A percentile compares a stretch with the other conserved stretches of the same genome.
Evolutionary conservation across 2,797 vertebrate genomes (phyloP).

Genomic region (Numenius phaeopus): DNA sequence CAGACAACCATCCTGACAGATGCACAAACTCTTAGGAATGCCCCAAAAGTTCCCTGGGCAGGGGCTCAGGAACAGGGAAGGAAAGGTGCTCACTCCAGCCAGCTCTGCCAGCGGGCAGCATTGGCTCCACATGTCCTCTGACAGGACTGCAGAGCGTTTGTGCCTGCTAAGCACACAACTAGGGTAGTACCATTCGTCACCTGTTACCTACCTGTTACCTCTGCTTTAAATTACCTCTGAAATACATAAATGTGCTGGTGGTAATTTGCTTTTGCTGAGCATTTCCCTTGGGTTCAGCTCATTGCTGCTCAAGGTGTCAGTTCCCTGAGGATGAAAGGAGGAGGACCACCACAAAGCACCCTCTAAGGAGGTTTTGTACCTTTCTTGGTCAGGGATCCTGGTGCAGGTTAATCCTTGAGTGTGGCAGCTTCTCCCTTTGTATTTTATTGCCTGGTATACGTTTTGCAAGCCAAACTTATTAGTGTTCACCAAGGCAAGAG

Average conservation of each 20-base stretch:
- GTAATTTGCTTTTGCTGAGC: neutral
- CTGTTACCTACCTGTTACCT: neutral
- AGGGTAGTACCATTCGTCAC: neutral
- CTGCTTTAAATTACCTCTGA: neutral
- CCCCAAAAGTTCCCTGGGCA: neutral
- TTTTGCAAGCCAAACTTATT: constrained; percentile 11
- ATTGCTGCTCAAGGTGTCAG: neutral
- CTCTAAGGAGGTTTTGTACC: neutral
- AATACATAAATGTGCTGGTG: neutral
- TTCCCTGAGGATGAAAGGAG: neutral
- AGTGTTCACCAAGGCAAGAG: neutral
- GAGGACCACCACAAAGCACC: neutral
- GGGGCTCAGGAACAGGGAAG: neutral
- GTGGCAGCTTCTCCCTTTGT: neutral
- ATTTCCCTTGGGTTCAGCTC: neutral
- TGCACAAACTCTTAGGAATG: neutral
- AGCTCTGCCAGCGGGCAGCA: neutral
- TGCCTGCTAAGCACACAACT: neutral
- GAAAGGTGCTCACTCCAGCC: neutral
- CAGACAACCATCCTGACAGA: neutral
- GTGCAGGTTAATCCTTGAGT: neutral
- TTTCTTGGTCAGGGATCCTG: neutral
- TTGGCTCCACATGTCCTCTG: neutral
- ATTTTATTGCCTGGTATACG: neutral
- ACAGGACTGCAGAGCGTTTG: neutral